Evolutionary conservation across 2,888 invertebrate species (phyloP).

Genomic region (Melanophora roralis): DNA sequence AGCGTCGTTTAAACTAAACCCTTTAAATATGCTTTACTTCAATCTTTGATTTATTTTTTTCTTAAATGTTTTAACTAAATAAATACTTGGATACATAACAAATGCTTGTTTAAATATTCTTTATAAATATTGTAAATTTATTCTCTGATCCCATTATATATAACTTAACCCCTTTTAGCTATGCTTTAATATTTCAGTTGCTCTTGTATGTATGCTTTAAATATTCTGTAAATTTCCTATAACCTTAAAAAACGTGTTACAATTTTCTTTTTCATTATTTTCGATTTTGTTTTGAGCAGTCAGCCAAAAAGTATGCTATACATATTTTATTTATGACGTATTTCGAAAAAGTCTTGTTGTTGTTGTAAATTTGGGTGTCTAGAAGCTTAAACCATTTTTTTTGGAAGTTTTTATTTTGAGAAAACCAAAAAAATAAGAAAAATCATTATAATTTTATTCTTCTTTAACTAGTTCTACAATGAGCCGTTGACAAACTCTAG

Average conservation of each 20-base stretch:
- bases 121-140: too few species aligned
- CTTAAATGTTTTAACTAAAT: too few species aligned
- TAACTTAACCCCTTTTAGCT: too few species aligned
- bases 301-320: slow-evolving; percentile 50
- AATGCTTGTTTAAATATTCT: too few species aligned
- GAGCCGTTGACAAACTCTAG: slow-evolving; percentile 38
- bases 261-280: not conserved
- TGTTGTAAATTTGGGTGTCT: not conserved
- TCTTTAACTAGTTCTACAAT: not conserved
- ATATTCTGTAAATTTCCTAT: not conserved
- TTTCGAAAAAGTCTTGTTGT: slow-evolving; percentile 21
- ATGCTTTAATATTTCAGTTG: not conserved
- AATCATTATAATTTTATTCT: slow-evolving; percentile 55
- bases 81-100: too few species aligned
- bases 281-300: not conserved
- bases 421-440: not conserved
- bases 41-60: too few species aligned
- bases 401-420: not conserved
- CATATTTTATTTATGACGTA: slow-evolving; percentile 52
- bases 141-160: too few species aligned
- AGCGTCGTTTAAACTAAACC: too few species aligned
- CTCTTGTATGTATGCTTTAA: not conserved
- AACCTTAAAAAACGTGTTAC: slow-evolving; percentile 19
- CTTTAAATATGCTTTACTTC: too few species aligned
- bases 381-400: slow-evolving; percentile 30